These are phyloP conservation scores for Leuciscus idus DNA, from an alignment of 2,113 vertebrate species.

Conservation along the genomic window DNA sequence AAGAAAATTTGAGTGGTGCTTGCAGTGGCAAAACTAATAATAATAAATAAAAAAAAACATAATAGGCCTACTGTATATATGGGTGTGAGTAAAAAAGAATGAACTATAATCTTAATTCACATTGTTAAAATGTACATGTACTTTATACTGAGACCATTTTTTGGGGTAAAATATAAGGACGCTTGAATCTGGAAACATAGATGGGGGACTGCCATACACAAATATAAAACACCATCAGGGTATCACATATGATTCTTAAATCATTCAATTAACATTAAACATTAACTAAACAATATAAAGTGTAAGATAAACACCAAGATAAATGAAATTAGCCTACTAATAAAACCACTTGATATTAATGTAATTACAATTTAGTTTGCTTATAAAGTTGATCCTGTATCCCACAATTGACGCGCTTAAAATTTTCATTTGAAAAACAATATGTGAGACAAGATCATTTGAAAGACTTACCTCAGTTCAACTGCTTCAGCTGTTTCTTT, in stretches of 20 bases:
- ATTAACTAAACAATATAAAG: background rate
- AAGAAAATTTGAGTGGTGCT: no score
- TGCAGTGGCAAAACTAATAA: no score
- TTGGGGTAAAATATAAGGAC: background rate
- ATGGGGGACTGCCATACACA: background rate
- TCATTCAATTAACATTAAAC: background rate
- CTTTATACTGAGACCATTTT: background rate
- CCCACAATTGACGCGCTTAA: background rate
- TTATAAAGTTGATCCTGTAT: background rate
- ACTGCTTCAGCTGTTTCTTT: background rate
- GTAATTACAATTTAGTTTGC: background rate
- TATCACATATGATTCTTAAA: background rate
- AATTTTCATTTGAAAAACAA: background rate
- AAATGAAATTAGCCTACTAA: background rate
- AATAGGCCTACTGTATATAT: background rate
- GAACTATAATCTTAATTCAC: background rate
- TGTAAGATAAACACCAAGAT: background rate
- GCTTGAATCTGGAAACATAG: no score
- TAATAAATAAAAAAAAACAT: background rate
- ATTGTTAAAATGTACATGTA: background rate
- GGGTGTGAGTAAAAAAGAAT: background rate
- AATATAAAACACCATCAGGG: background rate
- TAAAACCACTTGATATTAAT: background rate
- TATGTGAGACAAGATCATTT: background rate
- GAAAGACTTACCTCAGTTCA: constrained; percentile 3